Evolutionary conservation across 2,797 vertebrate genomes (phyloP).

Genomic region (Myotis findleyi): DNA sequence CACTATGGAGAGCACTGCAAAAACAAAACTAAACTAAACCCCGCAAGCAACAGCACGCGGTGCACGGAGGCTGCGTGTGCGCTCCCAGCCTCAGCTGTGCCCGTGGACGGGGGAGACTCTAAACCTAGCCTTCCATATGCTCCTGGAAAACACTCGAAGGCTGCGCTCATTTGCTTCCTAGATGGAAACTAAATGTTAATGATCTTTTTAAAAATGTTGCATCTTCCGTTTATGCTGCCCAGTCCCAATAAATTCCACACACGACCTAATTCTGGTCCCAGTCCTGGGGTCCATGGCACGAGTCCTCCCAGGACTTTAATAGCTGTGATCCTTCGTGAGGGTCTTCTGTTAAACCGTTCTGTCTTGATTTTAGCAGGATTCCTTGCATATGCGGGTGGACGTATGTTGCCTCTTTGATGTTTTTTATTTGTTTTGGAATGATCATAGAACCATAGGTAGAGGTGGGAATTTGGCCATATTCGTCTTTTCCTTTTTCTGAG

Average conservation of each 20-base stretch:
- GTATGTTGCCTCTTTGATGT: not conserved
- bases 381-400: not conserved
- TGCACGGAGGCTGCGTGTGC: not conserved
- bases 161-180: not conserved
- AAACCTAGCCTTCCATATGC: not conserved
- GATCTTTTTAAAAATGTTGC: not conserved
- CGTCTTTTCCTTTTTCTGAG: not conserved
- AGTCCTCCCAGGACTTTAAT: not conserved
- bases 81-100: not conserved
- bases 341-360: not conserved
- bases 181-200: conserved; percentile 21
- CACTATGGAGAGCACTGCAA: not conserved
- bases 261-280: not conserved
- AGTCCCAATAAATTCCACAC: not conserved
- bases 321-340: not conserved
- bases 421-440: not conserved
- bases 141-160: not conserved
- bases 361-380: not conserved
- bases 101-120: not conserved
- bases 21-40: not conserved
- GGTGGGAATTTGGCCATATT: not conserved
- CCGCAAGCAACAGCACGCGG: not conserved
- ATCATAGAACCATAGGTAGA: not conserved
- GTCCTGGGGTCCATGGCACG: not conserved
- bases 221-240: not conserved